Evolutionary conservation across 2,888 invertebrate genomes (phyloP).

Genomic region (Caenorhabditis panamensis): DNA sequence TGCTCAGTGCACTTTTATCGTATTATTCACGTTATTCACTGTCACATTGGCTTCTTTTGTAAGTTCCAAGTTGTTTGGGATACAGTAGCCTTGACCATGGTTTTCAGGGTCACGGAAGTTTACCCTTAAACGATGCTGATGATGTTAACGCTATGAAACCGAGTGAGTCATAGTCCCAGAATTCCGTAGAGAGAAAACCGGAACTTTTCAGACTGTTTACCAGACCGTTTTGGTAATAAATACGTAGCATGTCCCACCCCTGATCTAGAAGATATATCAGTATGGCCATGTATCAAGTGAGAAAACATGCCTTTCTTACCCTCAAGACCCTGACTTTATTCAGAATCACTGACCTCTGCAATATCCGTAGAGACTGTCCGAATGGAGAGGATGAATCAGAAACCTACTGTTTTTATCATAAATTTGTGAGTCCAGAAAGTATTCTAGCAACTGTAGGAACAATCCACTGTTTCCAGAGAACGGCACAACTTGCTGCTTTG

Average conservation of each 20-base stretch:
- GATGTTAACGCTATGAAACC: slow-evolving; percentile 22
- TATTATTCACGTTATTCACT: slow-evolving; percentile 13
- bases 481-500: slow-evolving; percentile 8
- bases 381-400: slow-evolving; percentile 49
- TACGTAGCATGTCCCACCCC: slow-evolving; percentile 39
- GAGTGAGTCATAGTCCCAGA: slow-evolving; percentile 4
- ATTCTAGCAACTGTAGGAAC: not conserved
- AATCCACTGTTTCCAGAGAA: slow-evolving; percentile 12
- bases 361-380: slow-evolving; percentile 36
- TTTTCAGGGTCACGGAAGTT: slow-evolving; percentile 24
- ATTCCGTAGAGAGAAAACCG: too few species aligned
- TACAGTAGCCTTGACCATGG: not conserved
- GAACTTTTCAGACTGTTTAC: slow-evolving; percentile 21
- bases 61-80: not conserved
- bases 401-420: slow-evolving; percentile 39
- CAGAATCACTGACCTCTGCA: slow-evolving; percentile 47
- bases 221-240: slow-evolving; percentile 32
- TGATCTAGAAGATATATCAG: slow-evolving; percentile 1
- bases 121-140: slow-evolving; percentile 34
- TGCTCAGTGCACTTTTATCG: not conserved
- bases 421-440: slow-evolving; percentile 11
- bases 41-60: slow-evolving; percentile 20
- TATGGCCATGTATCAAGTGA: slow-evolving; percentile 55
- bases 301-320: not conserved
- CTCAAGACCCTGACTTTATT: too few species aligned